Percentiles rank a stretch among this genome's conserved stretches.
Evolutionary conservation across 2,797 vertebrate species (phyloP).

Genomic region (Mormyrops boulengeri): DNA sequence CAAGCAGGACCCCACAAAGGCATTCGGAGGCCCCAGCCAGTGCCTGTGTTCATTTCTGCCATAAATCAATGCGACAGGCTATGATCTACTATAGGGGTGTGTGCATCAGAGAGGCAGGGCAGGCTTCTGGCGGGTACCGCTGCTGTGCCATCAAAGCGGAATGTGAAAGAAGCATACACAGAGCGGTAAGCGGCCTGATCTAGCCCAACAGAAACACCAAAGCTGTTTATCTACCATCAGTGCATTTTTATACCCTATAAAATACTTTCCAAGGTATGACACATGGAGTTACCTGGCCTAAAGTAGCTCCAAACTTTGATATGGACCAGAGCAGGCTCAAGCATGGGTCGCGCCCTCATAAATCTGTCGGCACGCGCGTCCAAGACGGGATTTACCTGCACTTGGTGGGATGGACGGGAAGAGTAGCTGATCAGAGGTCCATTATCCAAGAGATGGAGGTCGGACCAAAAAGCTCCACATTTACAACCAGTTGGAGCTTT

Average conservation of each 20-base stretch:
- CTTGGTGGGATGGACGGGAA: slow-evolving; percentile 52
- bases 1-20: not conserved
- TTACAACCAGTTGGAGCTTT: slow-evolving; percentile 34
- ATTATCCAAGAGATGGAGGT: slow-evolving; percentile 12
- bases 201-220: not conserved
- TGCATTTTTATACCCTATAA: not conserved
- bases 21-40: not conserved
- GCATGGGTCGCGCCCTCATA: slow-evolving; percentile 50
- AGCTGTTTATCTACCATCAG: not conserved
- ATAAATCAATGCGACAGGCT: slow-evolving; percentile 5
- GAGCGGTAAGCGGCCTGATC: not conserved
- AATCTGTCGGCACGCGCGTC: slow-evolving; percentile 53
- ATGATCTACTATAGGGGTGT: not conserved
- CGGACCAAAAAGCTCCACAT: not conserved
- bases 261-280: not conserved
- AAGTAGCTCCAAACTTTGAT: slow-evolving; percentile 24
- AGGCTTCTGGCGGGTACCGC: not conserved
- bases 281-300: not conserved
- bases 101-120: not conserved
- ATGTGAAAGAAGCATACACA: no score
- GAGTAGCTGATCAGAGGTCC: slow-evolving; percentile 30
- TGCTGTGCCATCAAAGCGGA: not conserved
- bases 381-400: slow-evolving; percentile 54
- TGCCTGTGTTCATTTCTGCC: not conserved
- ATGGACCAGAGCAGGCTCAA: slow-evolving; percentile 47